Percentiles rank a stretch among this genome's conserved stretches.
Evolutionary conservation across 2,797 vertebrate species (phyloP).

Genomic region (Corythornis leucogaster): DNA sequence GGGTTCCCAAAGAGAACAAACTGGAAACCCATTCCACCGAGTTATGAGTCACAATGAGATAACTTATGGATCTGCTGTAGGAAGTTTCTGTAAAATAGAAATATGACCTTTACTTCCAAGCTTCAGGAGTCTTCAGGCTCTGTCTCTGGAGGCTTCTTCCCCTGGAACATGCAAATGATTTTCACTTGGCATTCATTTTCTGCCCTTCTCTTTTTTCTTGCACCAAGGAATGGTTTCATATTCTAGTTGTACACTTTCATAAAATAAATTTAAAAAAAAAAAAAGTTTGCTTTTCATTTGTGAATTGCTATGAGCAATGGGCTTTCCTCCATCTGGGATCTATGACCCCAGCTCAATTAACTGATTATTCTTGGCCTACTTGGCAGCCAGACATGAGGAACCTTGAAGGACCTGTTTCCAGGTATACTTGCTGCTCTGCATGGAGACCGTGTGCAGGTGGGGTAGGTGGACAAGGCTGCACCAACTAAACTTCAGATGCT

Average conservation of each 20-base stretch:
- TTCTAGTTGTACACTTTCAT: neutral
- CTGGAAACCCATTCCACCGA: neutral
- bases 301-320: neutral
- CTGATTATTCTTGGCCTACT: neutral
- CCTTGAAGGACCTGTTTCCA: neutral
- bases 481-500: neutral
- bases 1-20: conserved; percentile 32
- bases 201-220: conserved; percentile 7
- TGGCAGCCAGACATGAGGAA: neutral
- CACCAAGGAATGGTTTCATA: conserved; percentile 10
- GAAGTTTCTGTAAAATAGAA: neutral
- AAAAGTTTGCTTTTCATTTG: neutral
- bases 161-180: neutral
- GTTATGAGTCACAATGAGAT: neutral
- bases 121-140: neutral
- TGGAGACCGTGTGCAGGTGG: neutral
- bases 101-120: neutral
- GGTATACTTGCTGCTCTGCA: neutral
- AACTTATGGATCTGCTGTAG: neutral
- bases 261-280: neutral
- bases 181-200: neutral
- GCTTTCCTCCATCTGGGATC: neutral
- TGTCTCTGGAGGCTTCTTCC: neutral
- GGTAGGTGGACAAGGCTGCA: neutral
- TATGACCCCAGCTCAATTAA: neutral